Conservation (phyloP, 2,797 vertebrate species). For the Buceros bicornis region DNA sequence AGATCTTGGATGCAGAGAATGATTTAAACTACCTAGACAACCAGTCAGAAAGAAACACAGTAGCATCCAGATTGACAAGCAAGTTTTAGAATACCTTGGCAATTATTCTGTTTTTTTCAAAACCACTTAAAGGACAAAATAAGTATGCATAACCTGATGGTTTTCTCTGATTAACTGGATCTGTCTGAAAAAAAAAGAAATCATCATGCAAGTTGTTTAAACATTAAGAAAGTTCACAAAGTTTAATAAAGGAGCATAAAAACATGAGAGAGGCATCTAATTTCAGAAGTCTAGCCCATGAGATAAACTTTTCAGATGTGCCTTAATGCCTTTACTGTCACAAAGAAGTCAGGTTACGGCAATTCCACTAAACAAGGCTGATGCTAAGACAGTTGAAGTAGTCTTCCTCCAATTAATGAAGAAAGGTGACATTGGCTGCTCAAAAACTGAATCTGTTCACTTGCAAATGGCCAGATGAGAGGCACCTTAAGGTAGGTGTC, state of each 20-base stretch:
- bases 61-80: background rate
- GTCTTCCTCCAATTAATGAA: background rate
- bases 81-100: background rate
- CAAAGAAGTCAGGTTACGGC: background rate
- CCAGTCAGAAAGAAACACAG: background rate
- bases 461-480: background rate
- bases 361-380: background rate
- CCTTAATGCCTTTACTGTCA: background rate
- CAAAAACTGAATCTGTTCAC: background rate
- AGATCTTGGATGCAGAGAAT: background rate
- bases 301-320: background rate
- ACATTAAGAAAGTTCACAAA: background rate
- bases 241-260: background rate
- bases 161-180: background rate
- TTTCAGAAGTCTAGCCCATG: background rate
- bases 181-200: background rate
- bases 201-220: background rate
- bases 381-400: background rate
- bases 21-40: background rate
- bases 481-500: background rate
- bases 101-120: background rate
- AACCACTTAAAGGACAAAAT: background rate
- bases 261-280: fast-evolving
- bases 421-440: background rate
- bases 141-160: background rate